Evolutionary conservation across 2,888 invertebrate genomes (phyloP).

Genomic region (Chromoteleia sp.): DNA sequence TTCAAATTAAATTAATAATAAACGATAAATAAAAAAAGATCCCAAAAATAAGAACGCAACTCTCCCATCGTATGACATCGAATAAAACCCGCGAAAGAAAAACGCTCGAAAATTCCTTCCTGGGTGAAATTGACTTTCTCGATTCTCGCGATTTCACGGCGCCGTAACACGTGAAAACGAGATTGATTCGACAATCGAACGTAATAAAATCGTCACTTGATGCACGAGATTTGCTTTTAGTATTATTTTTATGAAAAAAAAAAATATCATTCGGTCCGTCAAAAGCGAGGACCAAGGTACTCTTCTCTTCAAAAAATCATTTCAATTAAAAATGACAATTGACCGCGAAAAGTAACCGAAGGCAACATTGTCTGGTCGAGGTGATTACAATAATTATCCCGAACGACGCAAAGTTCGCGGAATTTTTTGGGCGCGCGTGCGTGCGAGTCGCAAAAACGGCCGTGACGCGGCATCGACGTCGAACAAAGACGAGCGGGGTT

Average conservation of each 20-base stretch:
- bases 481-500: constrained; percentile 41
- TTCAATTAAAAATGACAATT: neutral
- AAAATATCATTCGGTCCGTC: no score
- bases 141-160: no score
- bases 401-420: constrained; percentile 9
- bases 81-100: no score
- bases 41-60: no score
- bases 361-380: neutral
- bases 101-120: neutral
- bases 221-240: no score
- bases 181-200: neutral
- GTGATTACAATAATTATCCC: constrained; percentile 19
- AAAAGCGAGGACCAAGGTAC: no score
- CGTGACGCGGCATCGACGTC: no score
- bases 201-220: neutral
- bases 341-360: neutral
- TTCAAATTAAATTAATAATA: no score
- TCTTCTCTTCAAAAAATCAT: no score
- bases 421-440: constrained; percentile 27
- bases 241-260: no score
- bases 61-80: no score
- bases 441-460: constrained; percentile 11
- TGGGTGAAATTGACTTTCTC: constrained; percentile 4
- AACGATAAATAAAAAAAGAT: no score
- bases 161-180: neutral